Evolutionary conservation across 2,113 vertebrate species (phyloP).

Genomic region (Pelodiscus sinensis): DNA sequence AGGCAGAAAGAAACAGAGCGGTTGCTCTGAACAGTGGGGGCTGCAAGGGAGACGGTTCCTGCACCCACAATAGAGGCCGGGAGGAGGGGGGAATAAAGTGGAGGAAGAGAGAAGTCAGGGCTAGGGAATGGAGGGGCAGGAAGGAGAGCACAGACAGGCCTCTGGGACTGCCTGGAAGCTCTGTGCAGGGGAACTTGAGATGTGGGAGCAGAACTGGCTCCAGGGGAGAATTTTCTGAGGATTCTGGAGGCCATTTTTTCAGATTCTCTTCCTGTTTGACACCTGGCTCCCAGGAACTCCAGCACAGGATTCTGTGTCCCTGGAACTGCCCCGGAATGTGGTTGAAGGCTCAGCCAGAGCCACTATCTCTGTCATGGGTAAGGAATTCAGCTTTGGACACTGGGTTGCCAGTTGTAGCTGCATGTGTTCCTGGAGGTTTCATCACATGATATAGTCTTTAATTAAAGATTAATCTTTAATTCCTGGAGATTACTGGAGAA

Average conservation of each 20-base stretch:
- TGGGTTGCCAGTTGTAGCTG: too few species aligned
- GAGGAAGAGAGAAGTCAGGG: background rate
- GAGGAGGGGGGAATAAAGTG: background rate
- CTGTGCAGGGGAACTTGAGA: background rate
- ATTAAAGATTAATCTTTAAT: too few species aligned
- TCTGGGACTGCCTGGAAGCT: background rate
- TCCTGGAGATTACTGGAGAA: too few species aligned
- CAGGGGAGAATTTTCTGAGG: background rate
- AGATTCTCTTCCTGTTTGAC: background rate
- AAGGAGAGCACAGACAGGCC: background rate
- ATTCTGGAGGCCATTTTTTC: background rate
- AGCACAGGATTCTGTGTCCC: conserved; percentile 63
- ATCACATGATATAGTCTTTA: too few species aligned
- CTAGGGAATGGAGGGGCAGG: background rate
- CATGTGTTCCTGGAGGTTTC: too few species aligned
- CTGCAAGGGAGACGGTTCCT: background rate
- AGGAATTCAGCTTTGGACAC: conserved; percentile 5
- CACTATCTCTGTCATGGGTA: conserved; percentile 54
- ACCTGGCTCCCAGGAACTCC: conserved; percentile 37
- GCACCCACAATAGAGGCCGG: background rate
- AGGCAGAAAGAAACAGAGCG: background rate
- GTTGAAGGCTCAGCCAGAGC: conserved; percentile 72
- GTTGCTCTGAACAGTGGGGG: background rate
- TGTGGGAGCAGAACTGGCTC: background rate
- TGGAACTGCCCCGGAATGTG: conserved; percentile 61